Conservation (phyloP, 2,888 invertebrate species). For the Chymomyza amoena region DNA sequence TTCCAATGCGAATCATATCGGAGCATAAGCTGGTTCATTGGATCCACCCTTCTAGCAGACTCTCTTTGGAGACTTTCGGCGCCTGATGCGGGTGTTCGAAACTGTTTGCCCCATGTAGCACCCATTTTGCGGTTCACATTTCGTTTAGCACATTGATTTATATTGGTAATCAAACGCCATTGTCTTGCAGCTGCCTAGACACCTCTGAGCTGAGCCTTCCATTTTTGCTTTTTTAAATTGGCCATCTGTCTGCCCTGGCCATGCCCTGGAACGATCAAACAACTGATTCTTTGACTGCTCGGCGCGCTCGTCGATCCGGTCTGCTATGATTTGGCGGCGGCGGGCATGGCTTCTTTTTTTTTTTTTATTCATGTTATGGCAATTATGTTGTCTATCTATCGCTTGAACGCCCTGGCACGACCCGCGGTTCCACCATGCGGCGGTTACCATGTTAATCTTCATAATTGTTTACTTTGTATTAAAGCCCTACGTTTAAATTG, state of each 20-base stretch:
- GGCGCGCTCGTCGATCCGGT: background rate
- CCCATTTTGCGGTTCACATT: constrained; percentile 30
- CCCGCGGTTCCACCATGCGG: constrained; percentile 24
- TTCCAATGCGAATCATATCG: constrained; percentile 27
- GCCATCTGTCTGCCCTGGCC: constrained; percentile 24
- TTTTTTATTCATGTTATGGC: constrained; percentile 27
- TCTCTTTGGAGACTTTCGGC: constrained; percentile 42
- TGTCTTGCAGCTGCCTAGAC: constrained; percentile 48
- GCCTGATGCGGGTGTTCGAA: constrained; percentile 56
- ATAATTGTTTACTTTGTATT: constrained; percentile 61
- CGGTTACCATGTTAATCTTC: constrained; percentile 58
- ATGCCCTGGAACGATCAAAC: constrained; percentile 61
- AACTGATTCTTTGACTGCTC: constrained; percentile 29
- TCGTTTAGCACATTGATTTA: constrained; percentile 64
- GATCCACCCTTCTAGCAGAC: constrained; percentile 47
- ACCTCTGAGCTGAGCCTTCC: constrained; percentile 14
- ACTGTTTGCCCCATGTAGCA: constrained; percentile 8
- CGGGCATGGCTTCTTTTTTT: constrained; percentile 9
- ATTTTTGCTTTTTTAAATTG: background rate
- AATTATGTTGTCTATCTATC: constrained; percentile 32
- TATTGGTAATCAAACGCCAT: constrained; percentile 69
- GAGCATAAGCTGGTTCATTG: constrained; percentile 36
- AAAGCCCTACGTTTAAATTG: constrained; percentile 23
- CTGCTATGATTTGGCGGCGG: background rate
- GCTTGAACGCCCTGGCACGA: constrained; percentile 19